phyloP scores from a whole-genome alignment of 2,888 invertebrate species.

The Drosophila ustulata region DNA sequence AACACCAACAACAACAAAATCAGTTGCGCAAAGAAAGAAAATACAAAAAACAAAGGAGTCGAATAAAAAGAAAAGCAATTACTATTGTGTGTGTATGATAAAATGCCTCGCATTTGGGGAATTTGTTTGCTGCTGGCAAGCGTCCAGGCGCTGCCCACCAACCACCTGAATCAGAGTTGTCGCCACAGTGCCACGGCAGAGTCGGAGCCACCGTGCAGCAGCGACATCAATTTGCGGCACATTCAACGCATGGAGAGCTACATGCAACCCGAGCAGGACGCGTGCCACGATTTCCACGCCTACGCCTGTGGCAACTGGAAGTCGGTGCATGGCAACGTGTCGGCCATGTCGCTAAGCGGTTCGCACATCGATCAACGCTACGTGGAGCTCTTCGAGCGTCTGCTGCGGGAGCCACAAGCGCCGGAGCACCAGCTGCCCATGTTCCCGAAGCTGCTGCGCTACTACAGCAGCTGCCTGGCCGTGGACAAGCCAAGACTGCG shows the following conservation, averaged over 20 bases:
- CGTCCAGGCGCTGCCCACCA: slow-evolving; percentile 36
- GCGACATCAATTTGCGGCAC: slow-evolving; percentile 62
- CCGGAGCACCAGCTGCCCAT: slow-evolving; percentile 48
- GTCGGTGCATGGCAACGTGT: slow-evolving; percentile 41
- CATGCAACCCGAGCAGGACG: slow-evolving; percentile 60
- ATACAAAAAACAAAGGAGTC: not conserved
- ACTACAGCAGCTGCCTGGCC: slow-evolving; percentile 63
- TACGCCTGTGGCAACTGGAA: slow-evolving; percentile 79
- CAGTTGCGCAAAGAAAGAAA: not conserved
- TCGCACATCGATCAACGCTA: slow-evolving; percentile 62
- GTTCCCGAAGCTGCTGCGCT: slow-evolving; percentile 63
- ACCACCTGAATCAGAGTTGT: slow-evolving; percentile 67
- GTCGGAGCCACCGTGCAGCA: slow-evolving; percentile 48
- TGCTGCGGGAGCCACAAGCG: slow-evolving; percentile 23
- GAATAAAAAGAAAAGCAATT: slow-evolving; percentile 5
- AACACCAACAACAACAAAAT: not conserved
- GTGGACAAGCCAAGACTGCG: slow-evolving; percentile 36
- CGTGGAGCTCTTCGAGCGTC: slow-evolving; percentile 55
- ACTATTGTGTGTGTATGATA: not conserved
- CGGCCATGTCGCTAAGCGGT: slow-evolving; percentile 70
- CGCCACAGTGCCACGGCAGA: slow-evolving; percentile 21
- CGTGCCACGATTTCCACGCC: slow-evolving; percentile 75
- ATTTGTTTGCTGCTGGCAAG: slow-evolving; percentile 43
- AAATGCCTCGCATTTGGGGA: slow-evolving; percentile 49
- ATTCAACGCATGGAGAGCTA: slow-evolving; percentile 60